Conservation (phyloP, 2,797 vertebrate genomes). For the Calcarius lapponicus region DNA sequence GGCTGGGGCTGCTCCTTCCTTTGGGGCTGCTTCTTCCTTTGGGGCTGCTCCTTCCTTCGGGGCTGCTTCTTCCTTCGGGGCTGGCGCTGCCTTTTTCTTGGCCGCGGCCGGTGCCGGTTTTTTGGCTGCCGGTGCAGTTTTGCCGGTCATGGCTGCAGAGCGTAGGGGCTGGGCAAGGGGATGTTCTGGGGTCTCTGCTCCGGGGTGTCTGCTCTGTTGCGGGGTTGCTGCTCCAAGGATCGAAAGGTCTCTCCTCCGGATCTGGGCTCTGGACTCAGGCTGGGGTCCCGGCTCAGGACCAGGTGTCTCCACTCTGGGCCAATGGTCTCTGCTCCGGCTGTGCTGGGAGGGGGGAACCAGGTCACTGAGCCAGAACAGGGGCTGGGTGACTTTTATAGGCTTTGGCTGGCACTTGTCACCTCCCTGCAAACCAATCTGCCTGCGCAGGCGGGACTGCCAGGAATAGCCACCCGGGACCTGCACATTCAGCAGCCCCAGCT, state of each 20-base stretch:
- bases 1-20: constrained; percentile 71
- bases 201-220: neutral
- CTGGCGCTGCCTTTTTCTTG: constrained; percentile 42
- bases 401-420: constrained; percentile 54
- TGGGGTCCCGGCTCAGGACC: neutral
- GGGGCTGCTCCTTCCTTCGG: constrained; percentile 67
- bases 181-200: neutral
- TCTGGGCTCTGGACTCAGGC: neutral
- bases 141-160: constrained; percentile 76
- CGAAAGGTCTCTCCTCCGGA: neutral
- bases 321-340: neutral
- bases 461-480: constrained; percentile 65
- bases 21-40: neutral
- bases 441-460: constrained; percentile 50
- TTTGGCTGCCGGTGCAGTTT: constrained; percentile 70
- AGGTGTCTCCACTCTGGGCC: neutral
- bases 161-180: neutral
- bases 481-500: constrained; percentile 45
- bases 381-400: constrained; percentile 58
- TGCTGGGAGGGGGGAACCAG: neutral
- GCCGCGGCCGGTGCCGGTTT: constrained; percentile 52
- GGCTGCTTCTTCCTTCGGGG: constrained; percentile 9
- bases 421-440: constrained; percentile 65
- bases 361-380: constrained; percentile 14
- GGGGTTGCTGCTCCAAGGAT: neutral